phyloP scores from a whole-genome alignment of 1,140 invertebrate genomes.

The Heliconius congener region DNA sequence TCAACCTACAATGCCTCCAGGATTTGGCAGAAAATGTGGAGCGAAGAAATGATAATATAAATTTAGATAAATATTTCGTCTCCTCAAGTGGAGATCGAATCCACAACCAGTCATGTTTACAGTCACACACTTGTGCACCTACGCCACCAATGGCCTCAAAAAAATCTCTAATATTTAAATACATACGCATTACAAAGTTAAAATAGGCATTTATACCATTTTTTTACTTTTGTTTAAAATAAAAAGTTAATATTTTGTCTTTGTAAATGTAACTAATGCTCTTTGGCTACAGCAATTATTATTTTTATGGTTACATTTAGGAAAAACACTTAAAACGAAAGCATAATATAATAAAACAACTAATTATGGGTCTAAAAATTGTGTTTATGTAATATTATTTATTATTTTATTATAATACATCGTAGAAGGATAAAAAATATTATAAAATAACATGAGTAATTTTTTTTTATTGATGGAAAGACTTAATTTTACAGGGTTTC shows the following conservation, averaged over 20 bases:
- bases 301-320: neutral
- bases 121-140: too few relatives aligned
- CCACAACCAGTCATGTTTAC: too few relatives aligned
- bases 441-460: too few relatives aligned
- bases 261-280: conserved; percentile 29
- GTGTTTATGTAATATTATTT: neutral
- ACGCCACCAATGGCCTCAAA: too few relatives aligned
- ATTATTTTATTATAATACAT: too few relatives aligned
- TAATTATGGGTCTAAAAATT: neutral
- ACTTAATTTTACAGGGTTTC: conserved; percentile 78
- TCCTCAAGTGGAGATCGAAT: too few relatives aligned
- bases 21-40: too few relatives aligned
- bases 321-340: neutral
- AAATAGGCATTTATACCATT: neutral
- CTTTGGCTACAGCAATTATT: conserved; percentile 16
- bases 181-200: neutral
- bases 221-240: neutral
- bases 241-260: neutral
- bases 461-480: neutral
- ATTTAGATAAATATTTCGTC: too few relatives aligned
- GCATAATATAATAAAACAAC: neutral
- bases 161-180: too few relatives aligned
- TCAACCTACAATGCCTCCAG: too few relatives aligned
- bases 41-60: too few relatives aligned
- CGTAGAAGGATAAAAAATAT: too few relatives aligned